These are phyloP conservation scores for Bimastos eiseni DNA, from an alignment of 2,888 invertebrate genomes.

Conservation along the genomic window DNA sequence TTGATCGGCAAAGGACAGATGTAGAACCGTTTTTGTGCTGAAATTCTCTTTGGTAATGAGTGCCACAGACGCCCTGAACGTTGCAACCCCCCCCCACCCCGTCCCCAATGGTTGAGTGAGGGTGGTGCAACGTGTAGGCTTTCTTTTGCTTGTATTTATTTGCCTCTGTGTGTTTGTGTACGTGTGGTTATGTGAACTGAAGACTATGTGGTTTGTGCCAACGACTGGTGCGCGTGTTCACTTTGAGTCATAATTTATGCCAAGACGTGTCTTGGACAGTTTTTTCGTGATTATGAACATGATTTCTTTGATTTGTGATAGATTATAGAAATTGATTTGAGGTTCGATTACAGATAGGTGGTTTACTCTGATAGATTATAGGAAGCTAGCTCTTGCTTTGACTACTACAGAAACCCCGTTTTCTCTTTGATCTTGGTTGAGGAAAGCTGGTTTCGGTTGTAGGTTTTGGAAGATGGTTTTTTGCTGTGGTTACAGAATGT, in stretches of 20 bases:
- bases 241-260: not conserved
- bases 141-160: not conserved
- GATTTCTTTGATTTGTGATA: not conserved
- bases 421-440: not conserved
- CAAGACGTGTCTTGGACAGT: not conserved
- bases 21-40: no score
- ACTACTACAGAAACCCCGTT: no score
- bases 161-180: not conserved
- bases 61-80: no score
- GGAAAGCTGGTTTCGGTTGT: not conserved
- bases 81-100: no score
- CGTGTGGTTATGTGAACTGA: not conserved
- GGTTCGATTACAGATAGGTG: not conserved
- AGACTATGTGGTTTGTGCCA: not conserved
- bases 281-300: not conserved
- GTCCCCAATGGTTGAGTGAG: no score
- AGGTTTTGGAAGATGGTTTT: not conserved
- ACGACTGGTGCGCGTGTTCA: not conserved
- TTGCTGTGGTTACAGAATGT: not conserved
- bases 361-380: no score
- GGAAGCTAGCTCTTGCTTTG: no score
- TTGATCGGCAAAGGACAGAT: no score
- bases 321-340: not conserved
- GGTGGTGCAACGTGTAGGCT: no score
- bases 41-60: no score